Base-by-base conservation (phyloP, 2,113 vertebrate genomes). In the Haplochromis burtoni region DNA sequence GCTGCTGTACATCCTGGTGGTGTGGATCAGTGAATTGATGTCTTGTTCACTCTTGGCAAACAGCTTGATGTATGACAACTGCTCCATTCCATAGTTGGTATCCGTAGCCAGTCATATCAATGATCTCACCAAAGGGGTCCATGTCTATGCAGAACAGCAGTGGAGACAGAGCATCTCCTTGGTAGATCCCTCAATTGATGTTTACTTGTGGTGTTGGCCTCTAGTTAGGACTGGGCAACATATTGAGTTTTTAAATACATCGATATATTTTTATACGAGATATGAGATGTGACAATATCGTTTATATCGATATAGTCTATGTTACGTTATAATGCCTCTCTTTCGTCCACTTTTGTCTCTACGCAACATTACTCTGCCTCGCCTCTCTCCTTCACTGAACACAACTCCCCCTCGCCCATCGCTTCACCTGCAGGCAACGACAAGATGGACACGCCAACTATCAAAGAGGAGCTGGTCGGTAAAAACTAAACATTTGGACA, bases 291-390 rank as follows among this genome's bases (percentile, higher is more conserved):
- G 24, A 26, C 54, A 57, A 57, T 0, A 57, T 57, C 0, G 7
- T 26, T 57, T 26, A 57, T 57, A 57, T 57, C 2, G 54, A 26
- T 57, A 0, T 57, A 2, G 54, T 57, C 24, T 14, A 57, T 57
- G 54, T 8, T 26, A 57, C 1, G 1, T 57, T 14, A 57, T 2
- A 57, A 57, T 14, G 54, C 54, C 1, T 57, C 4, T 26, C 12
- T 57, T 57, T 29, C 4, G 7, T 57, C 54, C 24, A 57, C 24
- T 0, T 2, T 57, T 29, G 7, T 57, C 24, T 57, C 24, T 57
- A 57, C 0, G 0, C 13, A 57, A 8, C 24, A 3, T 57, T 0
- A 57, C 24, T 57, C 2, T 0, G 12, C 54, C 24, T 57, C 4
- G 1, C 24, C 54, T 55, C 47, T 19, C 55, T 57, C 55, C 55